Base-by-base conservation (phyloP, 2,888 invertebrate species). In the Drosophila kuntzei region DNA sequence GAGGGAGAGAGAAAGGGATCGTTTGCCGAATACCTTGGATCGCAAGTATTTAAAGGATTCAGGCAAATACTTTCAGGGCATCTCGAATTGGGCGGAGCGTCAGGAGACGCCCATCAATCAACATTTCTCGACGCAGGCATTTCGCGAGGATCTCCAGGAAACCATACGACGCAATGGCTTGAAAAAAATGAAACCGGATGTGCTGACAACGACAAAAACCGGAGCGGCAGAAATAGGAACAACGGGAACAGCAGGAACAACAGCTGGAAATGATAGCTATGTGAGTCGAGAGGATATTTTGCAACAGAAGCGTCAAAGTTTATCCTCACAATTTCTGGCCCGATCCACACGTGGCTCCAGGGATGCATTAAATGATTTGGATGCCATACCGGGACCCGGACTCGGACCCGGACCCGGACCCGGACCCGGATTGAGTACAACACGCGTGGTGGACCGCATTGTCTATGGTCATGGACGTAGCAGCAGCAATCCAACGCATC, bases 81-180 rank as follows among this genome's bases (percentile, higher is more conserved):
- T 96, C 59, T 95, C 95, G 55, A 96, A 97, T 85, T 96, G 97
- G 96, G 95, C 79, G 12, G 76, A 79, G 4, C 76, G 79, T 1
- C 68, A 76, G 58, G 79, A 73, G 20, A 29, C 76, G 32, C 68
- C 69, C 18, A 6, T 64, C 46, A 53, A 91, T 68, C 92, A 91
- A 65, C 92, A 92, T 59, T 92, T 92, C 57, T 90, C 92, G 7
- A 87, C 92, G 6, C 92, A 92, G 71, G 92, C 91, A 6, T 92
- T 92, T 64, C 90, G 92, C 18, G 92, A 92, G 46, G 92, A 92
- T 67, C 69, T 92, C 3, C 91, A 91, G 66, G 92, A 92, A 41
- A 92, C 92, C 2, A 84, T 92, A 11, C 91, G 92, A 7, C 89
- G 91, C 12, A 92, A 92, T 67, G 89, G 90, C 0, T 76, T 91